Evolutionary conservation across 2,888 invertebrate species (phyloP).

Genomic region (Hoplodrina blanda): DNA sequence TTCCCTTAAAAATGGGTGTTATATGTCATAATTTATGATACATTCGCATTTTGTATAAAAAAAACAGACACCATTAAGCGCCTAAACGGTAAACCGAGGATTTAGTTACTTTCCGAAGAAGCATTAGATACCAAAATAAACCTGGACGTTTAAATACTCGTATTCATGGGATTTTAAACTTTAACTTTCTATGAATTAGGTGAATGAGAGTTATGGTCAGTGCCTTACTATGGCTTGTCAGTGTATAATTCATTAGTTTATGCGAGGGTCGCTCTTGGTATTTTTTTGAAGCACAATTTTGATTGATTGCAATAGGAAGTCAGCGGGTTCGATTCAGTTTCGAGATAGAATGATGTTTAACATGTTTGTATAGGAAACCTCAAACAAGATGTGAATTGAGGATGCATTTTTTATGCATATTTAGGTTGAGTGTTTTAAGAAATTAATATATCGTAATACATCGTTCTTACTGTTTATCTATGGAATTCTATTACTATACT

Average conservation of each 20-base stretch:
- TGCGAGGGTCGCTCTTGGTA: slow-evolving; percentile 58
- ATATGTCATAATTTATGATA: slow-evolving; percentile 87
- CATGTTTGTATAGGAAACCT: slow-evolving; percentile 51
- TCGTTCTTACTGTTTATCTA: too few species aligned
- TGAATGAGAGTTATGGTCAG: slow-evolving; percentile 1
- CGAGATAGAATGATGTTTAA: slow-evolving; percentile 51
- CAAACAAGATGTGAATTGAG: slow-evolving; percentile 43
- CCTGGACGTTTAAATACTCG: background rate
- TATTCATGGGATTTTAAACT: slow-evolving; percentile 25
- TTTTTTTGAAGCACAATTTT: slow-evolving; percentile 63
- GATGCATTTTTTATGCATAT: background rate
- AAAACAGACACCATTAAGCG: slow-evolving; percentile 82
- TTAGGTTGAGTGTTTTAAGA: background rate
- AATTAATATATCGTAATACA: too few species aligned
- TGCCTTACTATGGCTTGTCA: slow-evolving; percentile 15
- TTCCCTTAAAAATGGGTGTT: slow-evolving; percentile 77
- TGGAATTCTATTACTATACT: too few species aligned
- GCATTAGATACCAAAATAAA: slow-evolving; percentile 54
- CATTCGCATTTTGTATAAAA: slow-evolving; percentile 78
- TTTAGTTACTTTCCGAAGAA: slow-evolving; percentile 80
- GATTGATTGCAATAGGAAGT: slow-evolving; percentile 69
- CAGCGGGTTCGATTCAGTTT: slow-evolving; percentile 51
- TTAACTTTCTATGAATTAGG: slow-evolving; percentile 1
- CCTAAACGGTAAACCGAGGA: slow-evolving; percentile 86
- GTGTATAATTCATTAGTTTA: slow-evolving; percentile 64